Evolutionary conservation across 1,140 invertebrate species (phyloP).

Genomic region (Fopius arisanus): DNA sequence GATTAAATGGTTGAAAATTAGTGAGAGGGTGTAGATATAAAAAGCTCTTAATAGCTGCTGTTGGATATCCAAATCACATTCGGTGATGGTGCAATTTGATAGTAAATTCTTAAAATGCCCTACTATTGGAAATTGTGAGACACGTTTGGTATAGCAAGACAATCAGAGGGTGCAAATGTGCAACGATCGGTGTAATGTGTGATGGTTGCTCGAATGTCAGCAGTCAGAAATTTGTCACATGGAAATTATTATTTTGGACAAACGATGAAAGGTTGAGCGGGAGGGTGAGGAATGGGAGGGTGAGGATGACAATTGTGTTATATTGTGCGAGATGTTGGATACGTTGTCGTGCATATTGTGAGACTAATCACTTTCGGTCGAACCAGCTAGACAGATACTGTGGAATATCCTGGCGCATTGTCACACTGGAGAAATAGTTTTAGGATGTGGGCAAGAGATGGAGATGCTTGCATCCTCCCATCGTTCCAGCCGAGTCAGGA

Average conservation of each 20-base stretch:
- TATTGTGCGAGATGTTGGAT: neutral
- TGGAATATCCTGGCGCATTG: neutral
- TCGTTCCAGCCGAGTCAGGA: slow-evolving; percentile 29
- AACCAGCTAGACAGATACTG: neutral
- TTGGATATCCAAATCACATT: slow-evolving; percentile 20
- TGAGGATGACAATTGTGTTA: neutral
- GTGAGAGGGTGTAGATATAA: neutral
- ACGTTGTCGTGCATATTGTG: slow-evolving; percentile 15
- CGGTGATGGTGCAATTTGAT: slow-evolving; percentile 18
- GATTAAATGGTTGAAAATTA: neutral
- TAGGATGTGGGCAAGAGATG: neutral
- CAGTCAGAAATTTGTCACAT: neutral
- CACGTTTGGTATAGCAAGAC: neutral
- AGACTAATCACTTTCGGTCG: slow-evolving; percentile 26
- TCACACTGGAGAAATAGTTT: slow-evolving; percentile 17
- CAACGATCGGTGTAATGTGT: neutral
- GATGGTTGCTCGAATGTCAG: too few relatives aligned
- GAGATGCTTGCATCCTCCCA: neutral
- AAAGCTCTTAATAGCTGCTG: neutral
- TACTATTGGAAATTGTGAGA: slow-evolving; percentile 13
- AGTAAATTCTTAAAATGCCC: slow-evolving; percentile 6
- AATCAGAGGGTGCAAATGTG: neutral
- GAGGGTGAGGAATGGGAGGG: neutral
- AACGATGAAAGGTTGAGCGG: neutral
- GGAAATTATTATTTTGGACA: neutral